These are phyloP conservation scores for Cantharis lateralis DNA, from an alignment of 2,888 invertebrate genomes.

Conservation along the genomic window DNA sequence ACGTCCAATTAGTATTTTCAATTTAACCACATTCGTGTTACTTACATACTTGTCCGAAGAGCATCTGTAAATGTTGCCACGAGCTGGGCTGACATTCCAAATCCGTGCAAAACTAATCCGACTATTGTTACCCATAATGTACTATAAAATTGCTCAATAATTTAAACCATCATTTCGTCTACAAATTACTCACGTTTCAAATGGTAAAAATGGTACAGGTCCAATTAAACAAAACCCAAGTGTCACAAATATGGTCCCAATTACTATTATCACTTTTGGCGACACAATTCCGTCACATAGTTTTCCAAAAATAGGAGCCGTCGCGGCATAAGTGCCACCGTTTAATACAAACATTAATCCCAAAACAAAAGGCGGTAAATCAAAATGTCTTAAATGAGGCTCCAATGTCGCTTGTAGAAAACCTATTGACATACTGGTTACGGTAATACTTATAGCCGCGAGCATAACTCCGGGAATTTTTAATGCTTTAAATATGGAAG, in stretches of 20 bases:
- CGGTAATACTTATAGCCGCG: conserved; percentile 72
- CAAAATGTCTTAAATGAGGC: conserved; percentile 79
- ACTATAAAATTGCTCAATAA: conserved; percentile 50
- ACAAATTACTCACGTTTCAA: conserved; percentile 60
- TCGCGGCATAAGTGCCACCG: conserved; percentile 78
- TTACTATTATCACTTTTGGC: conserved; percentile 70
- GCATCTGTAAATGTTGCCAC: conserved; percentile 88
- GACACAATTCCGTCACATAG: conserved; percentile 70
- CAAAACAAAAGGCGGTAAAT: conserved; percentile 69
- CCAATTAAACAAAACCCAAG: conserved; percentile 76
- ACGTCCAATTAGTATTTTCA: not conserved
- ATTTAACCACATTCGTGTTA: conserved; percentile 34
- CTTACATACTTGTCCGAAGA: conserved; percentile 79
- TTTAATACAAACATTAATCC: conserved; percentile 85
- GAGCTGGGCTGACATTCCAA: conserved; percentile 82
- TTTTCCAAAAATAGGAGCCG: conserved; percentile 82
- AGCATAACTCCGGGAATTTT: conserved; percentile 76
- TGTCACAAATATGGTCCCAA: conserved; percentile 70
- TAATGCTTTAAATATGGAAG: conserved; percentile 67
- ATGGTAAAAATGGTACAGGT: conserved; percentile 77
- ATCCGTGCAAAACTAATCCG: conserved; percentile 77
- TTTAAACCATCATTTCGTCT: not conserved
- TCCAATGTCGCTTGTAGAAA: conserved; percentile 89
- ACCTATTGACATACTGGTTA: conserved; percentile 81
- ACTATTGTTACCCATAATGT: conserved; percentile 69